A percentile compares a stretch with the other conserved stretches of the same genome.
phyloP scores from a whole-genome alignment of 2,113 vertebrate genomes.

The Myanophis thanlyinensis region DNA sequence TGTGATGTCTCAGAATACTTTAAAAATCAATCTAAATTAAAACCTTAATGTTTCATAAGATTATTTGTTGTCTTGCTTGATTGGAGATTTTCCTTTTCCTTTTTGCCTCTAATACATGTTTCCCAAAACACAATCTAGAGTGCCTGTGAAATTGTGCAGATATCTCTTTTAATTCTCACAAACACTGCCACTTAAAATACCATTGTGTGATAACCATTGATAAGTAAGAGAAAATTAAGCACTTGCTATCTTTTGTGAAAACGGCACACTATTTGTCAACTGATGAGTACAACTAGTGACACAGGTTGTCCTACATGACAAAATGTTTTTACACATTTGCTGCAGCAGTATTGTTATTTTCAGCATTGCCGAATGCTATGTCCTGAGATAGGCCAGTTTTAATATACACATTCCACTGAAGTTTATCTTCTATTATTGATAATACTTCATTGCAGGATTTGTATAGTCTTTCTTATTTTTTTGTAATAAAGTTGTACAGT shows the following conservation, averaged over 20 bases:
- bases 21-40: background rate
- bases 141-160: constrained; percentile 13
- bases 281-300: background rate
- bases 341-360: background rate
- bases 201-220: background rate
- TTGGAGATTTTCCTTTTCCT: background rate
- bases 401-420: background rate
- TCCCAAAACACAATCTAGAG: background rate
- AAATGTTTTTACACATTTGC: background rate
- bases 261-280: background rate
- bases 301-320: background rate
- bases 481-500: background rate
- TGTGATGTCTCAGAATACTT: background rate
- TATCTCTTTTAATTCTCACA: background rate
- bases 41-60: background rate
- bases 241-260: constrained; percentile 7
- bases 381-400: background rate
- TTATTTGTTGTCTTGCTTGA: background rate
- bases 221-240: background rate
- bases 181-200: constrained; percentile 14
- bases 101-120: background rate
- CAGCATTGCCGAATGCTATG: too few relatives aligned
- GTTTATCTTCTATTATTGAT: background rate
- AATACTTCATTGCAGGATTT: background rate
- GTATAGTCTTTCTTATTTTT: background rate